A percentile compares a stretch with the other conserved stretches of the same genome.
phyloP scores from a whole-genome alignment of 2,888 invertebrate genomes.

The Rosalia funebris region DNA sequence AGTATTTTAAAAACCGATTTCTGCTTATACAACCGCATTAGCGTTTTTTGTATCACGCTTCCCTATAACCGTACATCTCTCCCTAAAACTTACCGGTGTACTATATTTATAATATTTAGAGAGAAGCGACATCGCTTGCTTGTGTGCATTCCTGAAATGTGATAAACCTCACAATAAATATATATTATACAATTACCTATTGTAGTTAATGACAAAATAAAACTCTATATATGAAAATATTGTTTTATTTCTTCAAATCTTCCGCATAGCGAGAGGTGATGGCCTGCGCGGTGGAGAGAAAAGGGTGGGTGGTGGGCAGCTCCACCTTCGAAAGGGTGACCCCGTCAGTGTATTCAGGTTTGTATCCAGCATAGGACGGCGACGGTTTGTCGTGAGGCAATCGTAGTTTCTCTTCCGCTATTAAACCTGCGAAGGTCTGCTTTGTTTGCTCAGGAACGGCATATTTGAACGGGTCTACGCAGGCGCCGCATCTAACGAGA shows the following conservation, averaged over 20 bases:
- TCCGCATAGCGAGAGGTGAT: conserved; percentile 52
- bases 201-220: conserved; percentile 9
- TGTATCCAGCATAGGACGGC: conserved; percentile 58
- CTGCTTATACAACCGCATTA: no score
- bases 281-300: conserved; percentile 55
- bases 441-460: conserved; percentile 54
- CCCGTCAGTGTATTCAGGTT: conserved; percentile 52
- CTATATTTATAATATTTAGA: no score
- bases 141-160: conserved; percentile 20
- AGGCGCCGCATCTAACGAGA: conserved; percentile 52
- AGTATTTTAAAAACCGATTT: no score
- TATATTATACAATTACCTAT: neutral
- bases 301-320: conserved; percentile 55
- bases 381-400: conserved; percentile 58
- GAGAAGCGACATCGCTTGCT: no score
- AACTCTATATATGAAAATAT: neutral
- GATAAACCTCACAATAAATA: conserved; percentile 6
- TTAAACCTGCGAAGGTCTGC: conserved; percentile 53
- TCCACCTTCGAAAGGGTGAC: conserved; percentile 52
- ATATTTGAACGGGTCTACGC: conserved; percentile 52
- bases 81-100: no score
- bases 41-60: no score
- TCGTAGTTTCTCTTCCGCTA: conserved; percentile 55
- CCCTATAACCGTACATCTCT: no score
- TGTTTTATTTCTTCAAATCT: conserved; percentile 33